Base-by-base conservation (phyloP, 2,113 vertebrate species). In the Phaethornis superciliosus region DNA sequence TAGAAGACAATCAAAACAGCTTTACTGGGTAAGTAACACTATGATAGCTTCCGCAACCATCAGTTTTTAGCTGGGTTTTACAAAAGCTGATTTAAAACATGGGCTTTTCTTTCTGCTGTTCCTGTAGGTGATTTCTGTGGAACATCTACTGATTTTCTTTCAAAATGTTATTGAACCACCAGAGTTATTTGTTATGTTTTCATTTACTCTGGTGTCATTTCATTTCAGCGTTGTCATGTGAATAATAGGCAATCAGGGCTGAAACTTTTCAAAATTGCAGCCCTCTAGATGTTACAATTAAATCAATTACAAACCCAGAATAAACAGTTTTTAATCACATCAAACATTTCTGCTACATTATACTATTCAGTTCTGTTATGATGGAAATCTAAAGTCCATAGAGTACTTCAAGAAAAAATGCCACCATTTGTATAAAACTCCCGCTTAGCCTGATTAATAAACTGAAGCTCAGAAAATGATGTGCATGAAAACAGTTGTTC, bases 161-260 rank as follows among this genome's bases (percentile, higher is more conserved):
- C 79, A 93, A 85, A 97, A 68, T 93, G 56, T 91, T 95, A 93
- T 86, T 97, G 94, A 97, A 93, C 90, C 83, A 93, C 54, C 3
- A 49, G 51, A 90, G 96, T 95, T 95, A 93, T 92, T 96, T 93
- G 84, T 92, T 97, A 91, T 89, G 59, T 82, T 97, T 92, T 92
- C 94, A 92, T 96, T 96, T 97, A 87, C 92, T 93, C 86, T 90
- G 75, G 75, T 94, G 96, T 96, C 94, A 97, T 82, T 96, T 97
- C 94, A 96, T 96, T 96, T 96, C 94, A 93, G 82, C 42, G 71
- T 97, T 97, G 96, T 97, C 96, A 93, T 96, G 67, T 97, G 97
- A 97, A 98, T 97, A 98, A 98, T 96, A 97, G 95, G 96, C 96
- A 97, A 97, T 97, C 97, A 97, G 60, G 94, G 95, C 87, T 95